A percentile compares a stretch with the other conserved stretches of the same genome.
Conservation (phyloP, 1,140 invertebrate species). For the Fopius arisanus region DNA sequence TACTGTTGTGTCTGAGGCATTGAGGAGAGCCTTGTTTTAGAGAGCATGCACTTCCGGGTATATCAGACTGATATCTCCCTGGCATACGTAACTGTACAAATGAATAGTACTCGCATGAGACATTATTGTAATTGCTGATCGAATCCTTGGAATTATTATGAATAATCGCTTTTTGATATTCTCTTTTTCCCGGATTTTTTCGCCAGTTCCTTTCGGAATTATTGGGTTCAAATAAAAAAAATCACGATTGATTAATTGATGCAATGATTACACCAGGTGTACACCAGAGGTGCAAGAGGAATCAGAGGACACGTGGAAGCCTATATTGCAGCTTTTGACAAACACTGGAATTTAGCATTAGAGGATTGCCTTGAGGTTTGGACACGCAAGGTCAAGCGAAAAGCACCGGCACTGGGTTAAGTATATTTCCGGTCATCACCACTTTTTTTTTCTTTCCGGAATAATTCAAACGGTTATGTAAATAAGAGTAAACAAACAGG, state of each 20-base stretch:
- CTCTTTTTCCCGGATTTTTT: not conserved
- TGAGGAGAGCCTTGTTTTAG: conserved; percentile 56
- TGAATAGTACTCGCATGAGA: not conserved
- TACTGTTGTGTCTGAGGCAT: conserved; percentile 47
- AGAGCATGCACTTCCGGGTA: conserved; percentile 56
- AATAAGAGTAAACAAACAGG: too few species aligned
- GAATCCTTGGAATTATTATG: conserved; percentile 5
- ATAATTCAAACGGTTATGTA: too few species aligned
- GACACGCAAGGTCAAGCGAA: conserved; percentile 72
- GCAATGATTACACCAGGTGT: conserved; percentile 62
- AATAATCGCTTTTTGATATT: not conserved
- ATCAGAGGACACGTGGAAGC: conserved; percentile 83
- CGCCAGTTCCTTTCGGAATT: not conserved
- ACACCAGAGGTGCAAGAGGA: conserved; percentile 70
- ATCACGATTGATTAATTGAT: not conserved
- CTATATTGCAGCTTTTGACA: conserved; percentile 88
- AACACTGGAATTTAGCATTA: conserved; percentile 92
- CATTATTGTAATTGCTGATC: conserved; percentile 15
- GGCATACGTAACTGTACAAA: not conserved
- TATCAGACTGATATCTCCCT: conserved; percentile 38
- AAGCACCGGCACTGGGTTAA: conserved; percentile 68
- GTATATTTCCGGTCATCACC: conserved; percentile 23
- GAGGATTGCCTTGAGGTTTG: conserved; percentile 87
- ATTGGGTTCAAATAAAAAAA: too few species aligned
- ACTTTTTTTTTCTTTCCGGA: not conserved